These are phyloP conservation scores for Megalonaias nervosa DNA, from an alignment of 1,140 invertebrate genomes.

Conservation along the genomic window DNA sequence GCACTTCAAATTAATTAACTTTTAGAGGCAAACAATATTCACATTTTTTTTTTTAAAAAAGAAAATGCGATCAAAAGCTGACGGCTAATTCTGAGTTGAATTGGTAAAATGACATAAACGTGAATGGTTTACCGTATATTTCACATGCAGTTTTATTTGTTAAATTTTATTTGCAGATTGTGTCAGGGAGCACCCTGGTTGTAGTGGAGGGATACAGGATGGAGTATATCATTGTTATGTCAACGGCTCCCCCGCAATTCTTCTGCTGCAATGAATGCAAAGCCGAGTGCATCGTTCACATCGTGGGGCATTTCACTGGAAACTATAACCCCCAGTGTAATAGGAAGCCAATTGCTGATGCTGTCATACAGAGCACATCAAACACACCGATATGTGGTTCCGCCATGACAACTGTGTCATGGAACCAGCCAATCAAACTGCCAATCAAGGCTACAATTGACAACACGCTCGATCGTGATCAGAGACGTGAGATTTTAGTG, in stretches of 20 bases:
- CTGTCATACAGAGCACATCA: constrained; percentile 9
- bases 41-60: no score
- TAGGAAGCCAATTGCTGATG: constrained; percentile 12
- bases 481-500: constrained; percentile 10
- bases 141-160: no score
- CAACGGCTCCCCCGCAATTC: constrained; percentile 28
- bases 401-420: constrained; percentile 20
- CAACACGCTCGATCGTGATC: constrained; percentile 22
- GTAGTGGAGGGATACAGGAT: constrained; percentile 22
- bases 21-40: no score
- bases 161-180: no score
- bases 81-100: no score
- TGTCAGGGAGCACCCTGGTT: background rate
- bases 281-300: constrained; percentile 27
- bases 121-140: no score
- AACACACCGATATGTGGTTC: constrained; percentile 30
- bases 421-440: constrained; percentile 24
- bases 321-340: constrained; percentile 13
- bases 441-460: constrained; percentile 29
- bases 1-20: no score
- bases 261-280: constrained; percentile 31
- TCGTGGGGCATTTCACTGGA: constrained; percentile 20
- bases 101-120: no score
- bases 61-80: no score
- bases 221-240: constrained; percentile 15